Percentiles rank a stretch among this genome's conserved stretches.
These are phyloP conservation scores for Galaxea fascicularis DNA, from an alignment of 92 coral and sea anemone species.

Conservation along the genomic window DNA sequence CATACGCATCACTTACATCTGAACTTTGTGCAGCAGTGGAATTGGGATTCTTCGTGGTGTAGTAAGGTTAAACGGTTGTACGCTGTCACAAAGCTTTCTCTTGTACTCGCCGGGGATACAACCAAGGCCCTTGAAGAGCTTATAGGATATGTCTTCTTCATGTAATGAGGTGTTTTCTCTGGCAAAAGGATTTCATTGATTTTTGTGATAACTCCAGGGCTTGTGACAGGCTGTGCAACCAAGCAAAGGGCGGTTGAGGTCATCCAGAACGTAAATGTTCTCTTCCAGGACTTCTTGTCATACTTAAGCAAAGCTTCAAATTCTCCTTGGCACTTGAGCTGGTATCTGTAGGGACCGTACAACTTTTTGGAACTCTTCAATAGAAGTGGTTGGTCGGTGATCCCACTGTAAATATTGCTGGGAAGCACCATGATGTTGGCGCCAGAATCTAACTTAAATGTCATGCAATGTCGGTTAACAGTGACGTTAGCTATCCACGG, in stretches of 20 bases:
- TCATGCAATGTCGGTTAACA: too few relatives aligned
- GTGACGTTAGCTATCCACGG: too few relatives aligned
- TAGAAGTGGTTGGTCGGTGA: neutral
- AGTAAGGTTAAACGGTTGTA: neutral
- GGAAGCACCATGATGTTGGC: neutral
- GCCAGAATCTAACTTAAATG: too few relatives aligned
- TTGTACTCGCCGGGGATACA: neutral
- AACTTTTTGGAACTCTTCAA: neutral
- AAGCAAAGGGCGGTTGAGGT: neutral
- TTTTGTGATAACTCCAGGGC: neutral
- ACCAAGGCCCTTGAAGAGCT: neutral
- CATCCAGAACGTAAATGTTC: neutral
- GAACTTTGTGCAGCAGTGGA: neutral
- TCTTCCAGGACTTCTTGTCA: too few relatives aligned
- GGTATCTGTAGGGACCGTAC: neutral
- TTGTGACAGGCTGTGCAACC: neutral
- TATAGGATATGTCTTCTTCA: neutral
- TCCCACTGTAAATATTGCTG: neutral
- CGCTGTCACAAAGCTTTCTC: neutral
- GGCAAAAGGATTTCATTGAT: neutral
- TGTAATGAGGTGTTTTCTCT: neutral
- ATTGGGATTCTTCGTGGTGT: neutral
- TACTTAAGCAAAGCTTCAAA: too few relatives aligned
- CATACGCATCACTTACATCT: slow-evolving; percentile 4
- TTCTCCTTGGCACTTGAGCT: neutral